Base-by-base conservation (phyloP, 2,113 vertebrate genomes). In the Eptesicus fuscus region DNA sequence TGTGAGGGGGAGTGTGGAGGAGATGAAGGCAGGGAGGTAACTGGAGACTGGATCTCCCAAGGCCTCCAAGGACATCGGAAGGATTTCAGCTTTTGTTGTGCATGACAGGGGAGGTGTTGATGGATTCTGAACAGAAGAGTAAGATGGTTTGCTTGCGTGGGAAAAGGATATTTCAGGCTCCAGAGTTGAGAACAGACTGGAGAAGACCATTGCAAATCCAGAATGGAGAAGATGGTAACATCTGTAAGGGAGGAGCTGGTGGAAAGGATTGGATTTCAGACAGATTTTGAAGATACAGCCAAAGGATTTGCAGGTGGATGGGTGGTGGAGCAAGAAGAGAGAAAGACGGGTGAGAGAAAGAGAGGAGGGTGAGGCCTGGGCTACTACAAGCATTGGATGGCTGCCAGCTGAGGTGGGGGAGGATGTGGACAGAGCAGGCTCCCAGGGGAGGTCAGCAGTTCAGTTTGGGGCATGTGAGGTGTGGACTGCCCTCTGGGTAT, bases 381-480 rank as follows among this genome's bases (percentile, higher is more conserved):
- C 4, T 69, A 1, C 42, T 12, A 20, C 42, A 32, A 16, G 23
- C 30, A 0, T 56, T 63, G n/a, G 23, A 49, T 23, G 53, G 53
- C 53, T 59, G 56, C 56, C 4, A 1, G 1, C 7, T 14, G 49
- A 88, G 47, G 18, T 1, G 71, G 71, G 71, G 17, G 59, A 28
- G 83, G 69, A 22, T 9, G 12, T 6, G 9, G 17, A 25, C 42
- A 59, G 70, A 92, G 4, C 4, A 12, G 70, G 22, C 42, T 18
- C 18, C 0, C 0, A 4, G 37, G 32, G 49, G 73, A 42, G 35
- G 23, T 28, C 4, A 8, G 14, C 16, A 22, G 22, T 74, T 85
- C 10, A 0, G 20, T 25, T 86, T 61, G 0, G 10, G 13, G 6
- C 28, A 1, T 1, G 9, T n/a, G 40, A 16, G 9, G 10, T 32